Evolutionary conservation across 1,140 invertebrate genomes (phyloP).

Genomic region (Alviniconcha marisindica): DNA sequence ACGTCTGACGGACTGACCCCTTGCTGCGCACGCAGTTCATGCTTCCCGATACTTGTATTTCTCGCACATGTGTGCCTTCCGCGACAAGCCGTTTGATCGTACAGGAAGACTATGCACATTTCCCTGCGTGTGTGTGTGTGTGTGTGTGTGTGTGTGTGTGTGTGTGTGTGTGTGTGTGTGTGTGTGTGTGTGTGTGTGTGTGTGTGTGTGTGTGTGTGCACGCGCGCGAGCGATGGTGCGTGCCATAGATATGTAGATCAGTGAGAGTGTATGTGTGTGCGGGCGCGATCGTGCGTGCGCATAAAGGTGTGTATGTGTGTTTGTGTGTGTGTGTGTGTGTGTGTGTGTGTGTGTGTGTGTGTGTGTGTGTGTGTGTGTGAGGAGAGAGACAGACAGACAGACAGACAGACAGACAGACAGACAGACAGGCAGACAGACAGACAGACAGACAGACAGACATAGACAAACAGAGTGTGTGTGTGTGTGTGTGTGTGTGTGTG

Average conservation of each 20-base stretch:
- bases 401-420: too few relatives aligned
- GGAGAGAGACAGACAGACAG: too few relatives aligned
- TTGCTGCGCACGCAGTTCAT: neutral
- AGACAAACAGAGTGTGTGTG: too few relatives aligned
- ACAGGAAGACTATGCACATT: neutral
- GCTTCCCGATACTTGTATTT: neutral
- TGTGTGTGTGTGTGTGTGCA: constrained; percentile 12
- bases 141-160: neutral
- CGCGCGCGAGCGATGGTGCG: neutral
- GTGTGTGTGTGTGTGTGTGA: constrained; percentile 22
- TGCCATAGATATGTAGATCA: neutral
- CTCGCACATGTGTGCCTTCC: neutral
- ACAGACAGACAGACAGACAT: too few relatives aligned
- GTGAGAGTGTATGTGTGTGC: neutral
- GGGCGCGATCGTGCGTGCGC: neutral
- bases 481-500: too few relatives aligned
- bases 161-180: constrained; percentile 3
- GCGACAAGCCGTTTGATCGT: too few relatives aligned
- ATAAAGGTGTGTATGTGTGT: neutral
- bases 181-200: constrained; percentile 17
- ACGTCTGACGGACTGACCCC: too few relatives aligned
- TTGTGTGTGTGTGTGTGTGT: neutral
- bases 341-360: constrained; percentile 27
- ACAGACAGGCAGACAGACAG: too few relatives aligned
- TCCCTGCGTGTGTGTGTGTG: neutral